Base-by-base conservation (phyloP, 30 jellyfish, hydroid and myxozoan species). In the Aurelia coerulea region DNA sequence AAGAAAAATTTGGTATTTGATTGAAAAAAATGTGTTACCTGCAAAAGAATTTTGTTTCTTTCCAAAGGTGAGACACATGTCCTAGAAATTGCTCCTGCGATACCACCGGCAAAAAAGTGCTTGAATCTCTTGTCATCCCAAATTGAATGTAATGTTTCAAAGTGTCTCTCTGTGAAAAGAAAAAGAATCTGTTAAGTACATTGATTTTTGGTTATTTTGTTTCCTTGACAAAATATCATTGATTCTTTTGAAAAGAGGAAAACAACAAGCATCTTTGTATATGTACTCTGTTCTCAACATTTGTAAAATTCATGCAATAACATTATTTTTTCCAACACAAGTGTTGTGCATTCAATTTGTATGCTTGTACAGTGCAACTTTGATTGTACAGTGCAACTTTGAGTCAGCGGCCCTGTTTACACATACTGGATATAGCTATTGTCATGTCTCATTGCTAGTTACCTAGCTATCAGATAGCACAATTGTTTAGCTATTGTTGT, bases 11-110 rank as follows among this genome's bases (percentile, higher is more conserved):
- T 37, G 49, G 3, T 37, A 1, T 17, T 29, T 12, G 1, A 18
- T 18, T 17, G 11, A 17, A 17, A 4, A 65, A 65, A 23, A 0
- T 15, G 0, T 8, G 18, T 7, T 15, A 79, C 90, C 73, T 79
- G 90, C 37, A 79, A 65, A 31, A 79, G 73, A 52, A 79, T 79
- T 29, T 79, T 79, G 54, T 79, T 79, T 59, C 90, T 79, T 71
- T 79, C 90, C 12, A 79, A 68, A 2, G 90, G 90, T 49, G 90
- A 79, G 31, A 79, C 90, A 65, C 90, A 79, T 35, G 90, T 79
- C 53, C 90, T 65, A 18, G 90, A 79, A 3, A 79, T 46, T 16
- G 81, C 90, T 56, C 90, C 90, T 3, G 90, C 90, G 8, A 79
- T 79, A 17, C 90, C 90, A 39, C 90, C 90, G 65, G 90, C 78